These are phyloP conservation scores for Nysson spinosus DNA, from an alignment of 2,888 invertebrate genomes.

Conservation along the genomic window DNA sequence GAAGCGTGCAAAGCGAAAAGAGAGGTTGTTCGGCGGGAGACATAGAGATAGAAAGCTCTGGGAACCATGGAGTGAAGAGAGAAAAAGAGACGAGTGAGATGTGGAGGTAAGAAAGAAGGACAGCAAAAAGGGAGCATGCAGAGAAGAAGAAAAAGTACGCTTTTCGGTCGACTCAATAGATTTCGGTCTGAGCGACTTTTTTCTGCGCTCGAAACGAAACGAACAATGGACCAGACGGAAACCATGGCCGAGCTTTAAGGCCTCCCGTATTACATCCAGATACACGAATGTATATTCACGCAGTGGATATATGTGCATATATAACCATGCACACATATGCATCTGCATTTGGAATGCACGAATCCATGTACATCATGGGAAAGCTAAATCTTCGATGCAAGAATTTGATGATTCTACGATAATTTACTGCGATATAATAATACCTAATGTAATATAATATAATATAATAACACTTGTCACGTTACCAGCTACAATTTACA, in stretches of 20 bases:
- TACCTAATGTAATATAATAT: too few species aligned
- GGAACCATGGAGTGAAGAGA: too few species aligned
- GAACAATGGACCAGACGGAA: conserved; percentile 63
- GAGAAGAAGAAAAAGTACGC: conserved; percentile 42
- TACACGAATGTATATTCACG: background rate
- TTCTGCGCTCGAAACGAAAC: conserved; percentile 52
- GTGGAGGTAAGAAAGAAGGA: conserved; percentile 15
- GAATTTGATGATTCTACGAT: too few species aligned
- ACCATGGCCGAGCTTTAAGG: conserved; percentile 50
- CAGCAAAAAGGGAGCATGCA: conserved; percentile 37
- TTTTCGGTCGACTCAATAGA: conserved; percentile 61
- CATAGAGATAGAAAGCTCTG: conserved; percentile 11
- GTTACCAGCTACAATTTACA: too few species aligned
- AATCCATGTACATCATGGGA: too few species aligned
- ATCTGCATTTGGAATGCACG: too few species aligned
- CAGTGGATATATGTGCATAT: background rate
- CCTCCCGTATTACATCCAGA: conserved; percentile 23
- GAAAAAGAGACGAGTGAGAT: conserved; percentile 9
- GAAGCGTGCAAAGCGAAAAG: conserved; percentile 15
- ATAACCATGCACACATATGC: conserved; percentile 27
- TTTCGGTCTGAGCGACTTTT: conserved; percentile 52
- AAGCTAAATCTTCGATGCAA: too few species aligned
- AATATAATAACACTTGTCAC: too few species aligned
- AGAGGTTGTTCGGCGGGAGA: conserved; percentile 1
- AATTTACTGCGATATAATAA: too few species aligned